Base-by-base conservation (phyloP, 2,888 invertebrate genomes). In the Rhodophaea formosa region DNA sequence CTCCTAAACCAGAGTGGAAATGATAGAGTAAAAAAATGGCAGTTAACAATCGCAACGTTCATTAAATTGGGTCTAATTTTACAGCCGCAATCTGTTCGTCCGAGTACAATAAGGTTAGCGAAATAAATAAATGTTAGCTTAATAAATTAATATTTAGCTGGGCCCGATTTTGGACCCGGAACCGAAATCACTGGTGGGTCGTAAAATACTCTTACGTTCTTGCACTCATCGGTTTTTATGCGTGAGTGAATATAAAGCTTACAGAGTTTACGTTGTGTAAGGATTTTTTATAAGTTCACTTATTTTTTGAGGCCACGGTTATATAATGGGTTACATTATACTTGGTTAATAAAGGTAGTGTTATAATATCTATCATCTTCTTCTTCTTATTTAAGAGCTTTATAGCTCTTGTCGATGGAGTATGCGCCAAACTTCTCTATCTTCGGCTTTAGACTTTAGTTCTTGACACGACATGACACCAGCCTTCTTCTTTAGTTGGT, bases 61-160 rank as follows among this genome's bases (percentile, higher is more conserved):
- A 46, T 16, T 16, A 8, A 45, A 46, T 46, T 46, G 46, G 46
- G 12, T n/a, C n/a, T 46, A 29, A 46, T 46, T 46, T 46, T 46
- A 46, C 46, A 12, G n/a, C 29, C 17, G 3, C 12, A 46, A 17
- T 46, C 12, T 23, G 2, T 10, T 12, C 12, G 8, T 12, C 23
- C 46, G 17, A 46, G 23, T 23, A 17, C 12, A 46, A 46, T n/a
- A 17, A 15, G 10, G 44, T 45, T 10, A 10, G 10, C 44, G 10
- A 45, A 46, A 46, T 46, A 15, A 23, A 15, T 14, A 15, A 15
- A 14, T 15, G 15, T 44, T 44, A 44, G 44, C 44, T 15, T 15
- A 44, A 44, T 44, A 23, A 44, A n/a, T n/a, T n/a, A 45, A 46
- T 46, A 23, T 17, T 12, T 12, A 5, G 12, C 17, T 7, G 8